A percentile compares a stretch with the other conserved stretches of the same genome.
These are phyloP conservation scores for Condylura cristata DNA, from an alignment of 2,113 vertebrate genomes.

Conservation along the genomic window DNA sequence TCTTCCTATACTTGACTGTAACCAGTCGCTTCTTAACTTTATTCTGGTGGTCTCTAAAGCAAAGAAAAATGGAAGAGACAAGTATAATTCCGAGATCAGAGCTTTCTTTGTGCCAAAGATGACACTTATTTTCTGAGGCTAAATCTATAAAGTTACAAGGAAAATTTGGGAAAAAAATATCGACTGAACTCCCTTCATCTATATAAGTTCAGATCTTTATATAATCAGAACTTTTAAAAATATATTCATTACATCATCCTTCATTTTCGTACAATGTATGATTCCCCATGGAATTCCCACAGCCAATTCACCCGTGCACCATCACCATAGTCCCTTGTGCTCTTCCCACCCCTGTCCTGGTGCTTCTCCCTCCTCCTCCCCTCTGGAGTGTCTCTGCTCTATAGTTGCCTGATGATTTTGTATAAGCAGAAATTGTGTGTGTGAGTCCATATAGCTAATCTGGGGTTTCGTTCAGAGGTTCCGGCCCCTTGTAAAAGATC, in stretches of 20 bases:
- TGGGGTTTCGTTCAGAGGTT: too few relatives aligned
- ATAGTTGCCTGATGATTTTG: too few relatives aligned
- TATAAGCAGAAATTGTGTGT: neutral
- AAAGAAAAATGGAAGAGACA: neutral
- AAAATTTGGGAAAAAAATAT: neutral
- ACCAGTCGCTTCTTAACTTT: neutral
- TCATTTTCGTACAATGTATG: too few relatives aligned
- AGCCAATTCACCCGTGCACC: too few relatives aligned
- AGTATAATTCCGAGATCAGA: neutral
- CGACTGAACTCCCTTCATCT: neutral
- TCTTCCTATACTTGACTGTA: neutral
- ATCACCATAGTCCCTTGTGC: too few relatives aligned
- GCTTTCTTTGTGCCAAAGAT: slow-evolving; percentile 41
- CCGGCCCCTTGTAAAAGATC: too few relatives aligned
- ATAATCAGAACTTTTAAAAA: too few relatives aligned
- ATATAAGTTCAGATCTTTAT: slow-evolving; percentile 14
- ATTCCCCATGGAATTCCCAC: too few relatives aligned
- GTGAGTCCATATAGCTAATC: neutral
- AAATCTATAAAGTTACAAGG: neutral
- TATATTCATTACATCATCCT: too few relatives aligned
- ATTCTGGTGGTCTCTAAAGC: neutral
- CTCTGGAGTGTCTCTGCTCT: too few relatives aligned
- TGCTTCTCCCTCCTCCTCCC: too few relatives aligned
- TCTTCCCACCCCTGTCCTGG: too few relatives aligned
- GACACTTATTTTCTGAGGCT: neutral